A percentile compares a stretch with the other conserved stretches of the same genome.
These are phyloP conservation scores for Phycodurus eques DNA, from an alignment of 2,113 vertebrate genomes.

Conservation along the genomic window DNA sequence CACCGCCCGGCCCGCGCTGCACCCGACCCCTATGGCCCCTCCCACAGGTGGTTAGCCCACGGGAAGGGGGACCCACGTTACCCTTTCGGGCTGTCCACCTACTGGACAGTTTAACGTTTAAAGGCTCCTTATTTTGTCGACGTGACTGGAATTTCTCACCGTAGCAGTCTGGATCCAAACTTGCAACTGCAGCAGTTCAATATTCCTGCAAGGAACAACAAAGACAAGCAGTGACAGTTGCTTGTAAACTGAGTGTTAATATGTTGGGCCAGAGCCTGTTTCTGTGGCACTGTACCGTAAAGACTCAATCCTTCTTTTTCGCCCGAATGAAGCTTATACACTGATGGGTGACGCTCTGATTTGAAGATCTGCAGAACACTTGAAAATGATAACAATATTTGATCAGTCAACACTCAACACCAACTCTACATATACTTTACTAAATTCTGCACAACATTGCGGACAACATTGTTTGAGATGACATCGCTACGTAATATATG, in stretches of 20 bases:
- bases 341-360: conserved; percentile 91
- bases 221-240: background rate
- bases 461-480: too few species aligned
- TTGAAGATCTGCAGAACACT: conserved; percentile 96
- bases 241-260: background rate
- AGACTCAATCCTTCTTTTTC: conserved; percentile 96
- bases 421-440: too few species aligned
- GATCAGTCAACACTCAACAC: conserved; percentile 1
- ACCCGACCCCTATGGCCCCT: too few species aligned
- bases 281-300: conserved; percentile 73
- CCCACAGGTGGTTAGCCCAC: too few species aligned
- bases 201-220: conserved; percentile 58
- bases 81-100: background rate
- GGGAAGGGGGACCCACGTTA: too few species aligned
- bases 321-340: conserved; percentile 89
- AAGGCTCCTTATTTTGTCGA: background rate
- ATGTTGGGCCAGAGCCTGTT: background rate
- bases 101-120: background rate
- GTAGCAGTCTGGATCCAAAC: conserved; percentile 72
- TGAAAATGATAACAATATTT: conserved; percentile 35
- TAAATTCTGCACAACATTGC: too few species aligned
- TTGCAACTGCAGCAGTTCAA: conserved; percentile 72
- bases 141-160: conserved; percentile 50
- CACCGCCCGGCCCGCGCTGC: too few species aligned
- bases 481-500: too few species aligned